phyloP scores from a whole-genome alignment of 1,140 invertebrate genomes.

The Augochlora pura region DNA sequence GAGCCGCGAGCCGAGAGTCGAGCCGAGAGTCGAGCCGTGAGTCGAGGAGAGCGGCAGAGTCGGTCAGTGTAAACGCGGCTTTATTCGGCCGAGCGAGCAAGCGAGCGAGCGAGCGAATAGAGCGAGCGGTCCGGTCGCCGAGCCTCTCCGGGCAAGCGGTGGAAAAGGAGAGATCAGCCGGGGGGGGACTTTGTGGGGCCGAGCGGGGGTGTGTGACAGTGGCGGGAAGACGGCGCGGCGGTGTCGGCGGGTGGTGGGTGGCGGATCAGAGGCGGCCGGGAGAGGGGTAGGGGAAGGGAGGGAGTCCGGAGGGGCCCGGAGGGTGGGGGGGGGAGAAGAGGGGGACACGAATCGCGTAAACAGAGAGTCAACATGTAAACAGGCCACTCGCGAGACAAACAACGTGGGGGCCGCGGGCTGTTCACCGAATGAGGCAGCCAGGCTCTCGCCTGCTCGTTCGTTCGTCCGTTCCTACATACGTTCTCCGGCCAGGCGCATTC shows the following conservation, averaged over 20 bases:
- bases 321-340: conserved; percentile 24
- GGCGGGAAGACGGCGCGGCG: conserved; percentile 49
- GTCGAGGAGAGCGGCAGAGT: too few species aligned
- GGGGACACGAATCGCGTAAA: conserved; percentile 77
- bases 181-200: conserved; percentile 17
- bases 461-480: conserved; percentile 52
- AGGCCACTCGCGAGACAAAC: conserved; percentile 81
- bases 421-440: conserved; percentile 69
- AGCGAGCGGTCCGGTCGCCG: not conserved
- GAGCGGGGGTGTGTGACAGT: conserved; percentile 19
- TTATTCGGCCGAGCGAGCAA: conserved; percentile 48
- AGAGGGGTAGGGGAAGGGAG: too few species aligned
- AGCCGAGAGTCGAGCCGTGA: too few species aligned
- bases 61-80: conserved; percentile 55
- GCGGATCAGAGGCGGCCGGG: conserved; percentile 39
- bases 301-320: too few species aligned
- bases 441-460: conserved; percentile 58
- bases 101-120: not conserved
- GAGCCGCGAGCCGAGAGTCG: too few species aligned
- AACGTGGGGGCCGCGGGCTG: conserved; percentile 79
- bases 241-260: conserved; percentile 45
- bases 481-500: conserved; percentile 44
- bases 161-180: conserved; percentile 45
- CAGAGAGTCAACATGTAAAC: conserved; percentile 81
- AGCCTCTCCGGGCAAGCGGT: conserved; percentile 7